Percentiles rank a stretch among this genome's conserved stretches.
Conservation (phyloP, 2,888 invertebrate genomes). For the Melinopterus prodromus region DNA sequence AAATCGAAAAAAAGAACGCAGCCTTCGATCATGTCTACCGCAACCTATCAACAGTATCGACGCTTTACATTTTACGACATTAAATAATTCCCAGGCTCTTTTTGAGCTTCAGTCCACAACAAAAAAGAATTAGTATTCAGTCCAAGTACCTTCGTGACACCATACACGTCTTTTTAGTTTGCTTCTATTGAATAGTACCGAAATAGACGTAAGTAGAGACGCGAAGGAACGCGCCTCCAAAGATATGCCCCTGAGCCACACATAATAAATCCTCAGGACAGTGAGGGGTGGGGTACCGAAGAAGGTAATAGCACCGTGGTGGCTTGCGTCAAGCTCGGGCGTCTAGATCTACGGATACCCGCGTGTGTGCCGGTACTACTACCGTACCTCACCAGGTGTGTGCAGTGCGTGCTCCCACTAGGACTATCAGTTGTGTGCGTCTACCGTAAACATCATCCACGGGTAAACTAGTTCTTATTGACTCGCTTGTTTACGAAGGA, state of each 20-base stretch:
- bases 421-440: conserved; percentile 21
- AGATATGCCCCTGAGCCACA: background rate
- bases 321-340: background rate
- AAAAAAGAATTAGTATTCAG: background rate
- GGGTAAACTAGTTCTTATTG: conserved; percentile 33
- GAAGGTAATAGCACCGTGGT: conserved; percentile 28
- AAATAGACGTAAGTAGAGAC: background rate
- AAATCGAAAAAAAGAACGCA: too few relatives aligned
- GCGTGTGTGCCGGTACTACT: conserved; percentile 28
- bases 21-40: too few relatives aligned
- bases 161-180: background rate
- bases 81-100: background rate
- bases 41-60: too few relatives aligned
- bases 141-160: background rate
- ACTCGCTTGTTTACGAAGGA: conserved; percentile 30
- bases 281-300: conserved; percentile 28
- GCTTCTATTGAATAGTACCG: background rate
- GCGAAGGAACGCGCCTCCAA: background rate
- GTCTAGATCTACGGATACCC: conserved; percentile 31
- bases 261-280: background rate
- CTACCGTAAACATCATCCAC: conserved; percentile 32
- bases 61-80: too few relatives aligned
- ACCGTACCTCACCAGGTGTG: conserved; percentile 15
- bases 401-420: background rate
- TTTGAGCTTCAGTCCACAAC: background rate